These are phyloP conservation scores for Drosophila sturtevanti DNA, from an alignment of 1,140 invertebrate species.

Conservation along the genomic window DNA sequence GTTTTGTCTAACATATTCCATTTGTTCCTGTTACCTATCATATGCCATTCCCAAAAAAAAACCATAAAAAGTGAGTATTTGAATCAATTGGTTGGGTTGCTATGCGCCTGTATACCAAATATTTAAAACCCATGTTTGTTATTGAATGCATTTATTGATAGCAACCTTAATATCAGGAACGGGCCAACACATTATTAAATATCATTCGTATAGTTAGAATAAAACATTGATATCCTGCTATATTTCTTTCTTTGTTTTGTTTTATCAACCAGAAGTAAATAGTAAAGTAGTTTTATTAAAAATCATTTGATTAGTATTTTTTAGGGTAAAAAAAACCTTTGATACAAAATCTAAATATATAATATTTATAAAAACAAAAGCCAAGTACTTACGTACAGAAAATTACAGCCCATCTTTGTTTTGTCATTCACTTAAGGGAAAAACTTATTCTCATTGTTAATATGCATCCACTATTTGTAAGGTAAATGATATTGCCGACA, in stretches of 20 bases:
- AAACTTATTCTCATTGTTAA: constrained; percentile 9
- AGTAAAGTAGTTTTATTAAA: too few relatives aligned
- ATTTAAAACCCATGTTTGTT: constrained; percentile 55
- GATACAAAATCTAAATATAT: too few relatives aligned
- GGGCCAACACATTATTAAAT: not conserved
- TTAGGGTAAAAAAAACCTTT: too few relatives aligned
- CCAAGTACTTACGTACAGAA: too few relatives aligned
- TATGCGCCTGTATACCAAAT: constrained; percentile 30
- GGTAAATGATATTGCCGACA: constrained; percentile 32
- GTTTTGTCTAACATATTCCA: not conserved
- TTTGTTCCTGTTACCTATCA: not conserved
- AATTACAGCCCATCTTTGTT: too few relatives aligned
- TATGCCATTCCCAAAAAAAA: constrained; percentile 8
- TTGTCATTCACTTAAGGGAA: too few relatives aligned
- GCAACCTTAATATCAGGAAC: constrained; percentile 46
- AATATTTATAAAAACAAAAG: too few relatives aligned
- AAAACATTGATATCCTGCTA: too few relatives aligned
- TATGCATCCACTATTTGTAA: not conserved
- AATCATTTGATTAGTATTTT: too few relatives aligned
- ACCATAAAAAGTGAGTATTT: not conserved
- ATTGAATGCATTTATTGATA: constrained; percentile 75
- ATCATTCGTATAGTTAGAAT: constrained; percentile 33
- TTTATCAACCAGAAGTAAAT: too few relatives aligned
- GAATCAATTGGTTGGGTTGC: constrained; percentile 42
- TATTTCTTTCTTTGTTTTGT: too few relatives aligned